phyloP scores from a whole-genome alignment of 2,113 vertebrate species.

The Motacilla tschutschensis region DNA sequence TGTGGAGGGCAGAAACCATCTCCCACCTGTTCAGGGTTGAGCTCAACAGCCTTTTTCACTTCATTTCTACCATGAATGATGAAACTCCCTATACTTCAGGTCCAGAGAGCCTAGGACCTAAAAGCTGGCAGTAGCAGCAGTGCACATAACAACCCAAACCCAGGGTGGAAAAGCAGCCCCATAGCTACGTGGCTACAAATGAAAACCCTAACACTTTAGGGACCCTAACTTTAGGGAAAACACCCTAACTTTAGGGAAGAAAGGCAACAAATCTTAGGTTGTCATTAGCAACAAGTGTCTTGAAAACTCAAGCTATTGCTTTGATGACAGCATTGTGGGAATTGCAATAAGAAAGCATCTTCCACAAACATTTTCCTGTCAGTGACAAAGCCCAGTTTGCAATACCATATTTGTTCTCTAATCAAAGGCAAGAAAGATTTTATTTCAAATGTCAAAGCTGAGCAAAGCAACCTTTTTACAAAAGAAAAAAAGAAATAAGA shows the following conservation, averaged over 20 bases:
- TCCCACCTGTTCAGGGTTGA: neutral
- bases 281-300: neutral
- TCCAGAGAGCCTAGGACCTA: neutral
- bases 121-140: accelerated
- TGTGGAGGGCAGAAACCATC: neutral
- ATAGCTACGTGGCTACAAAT: accelerated
- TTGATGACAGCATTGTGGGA: neutral
- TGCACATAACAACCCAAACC: accelerated
- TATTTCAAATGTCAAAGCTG: neutral
- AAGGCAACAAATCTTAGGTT: neutral
- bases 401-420: neutral
- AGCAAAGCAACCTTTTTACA: neutral
- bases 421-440: neutral
- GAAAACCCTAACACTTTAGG: neutral
- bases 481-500: neutral
- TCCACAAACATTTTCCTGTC: neutral
- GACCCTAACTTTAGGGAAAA: neutral
- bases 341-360: neutral
- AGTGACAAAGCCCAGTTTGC: neutral
- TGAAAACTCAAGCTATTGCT: neutral
- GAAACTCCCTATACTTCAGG: neutral
- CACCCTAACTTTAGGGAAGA: neutral
- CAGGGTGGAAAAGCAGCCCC: accelerated
- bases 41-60: neutral
- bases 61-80: neutral